A percentile compares a stretch with the other conserved stretches of the same genome.
phyloP scores from a whole-genome alignment of 2,888 invertebrate species.

The Cephonodes hylas region DNA sequence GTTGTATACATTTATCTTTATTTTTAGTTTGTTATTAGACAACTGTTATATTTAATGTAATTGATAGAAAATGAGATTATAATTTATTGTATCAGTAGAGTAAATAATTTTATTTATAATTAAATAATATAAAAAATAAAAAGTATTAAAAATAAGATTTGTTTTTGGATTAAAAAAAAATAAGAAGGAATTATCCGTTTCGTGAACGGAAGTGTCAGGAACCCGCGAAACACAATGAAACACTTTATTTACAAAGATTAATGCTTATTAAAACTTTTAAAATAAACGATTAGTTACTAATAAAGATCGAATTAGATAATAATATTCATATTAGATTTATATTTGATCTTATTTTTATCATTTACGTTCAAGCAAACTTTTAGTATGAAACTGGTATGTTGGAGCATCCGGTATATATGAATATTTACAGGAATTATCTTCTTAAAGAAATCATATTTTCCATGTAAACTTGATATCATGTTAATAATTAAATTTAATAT shows the following conservation, averaged over 20 bases:
- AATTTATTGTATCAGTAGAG: not conserved
- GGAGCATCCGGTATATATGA: not conserved
- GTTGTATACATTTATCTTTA: not conserved
- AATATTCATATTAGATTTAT: not conserved
- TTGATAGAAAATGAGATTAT: no score
- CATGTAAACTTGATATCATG: not conserved
- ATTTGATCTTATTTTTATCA: not conserved
- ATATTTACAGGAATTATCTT: not conserved
- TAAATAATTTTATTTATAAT: not conserved
- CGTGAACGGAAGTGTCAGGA: not conserved
- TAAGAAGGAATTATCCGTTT: not conserved
- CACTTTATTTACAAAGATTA: no score
- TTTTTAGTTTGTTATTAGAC: not conserved
- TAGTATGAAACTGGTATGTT: not conserved
- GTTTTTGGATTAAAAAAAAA: not conserved
- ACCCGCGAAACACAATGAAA: no score
- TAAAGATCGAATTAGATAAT: not conserved
- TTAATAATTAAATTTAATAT: no score
- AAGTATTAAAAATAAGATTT: not conserved
- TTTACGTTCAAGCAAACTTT: not conserved
- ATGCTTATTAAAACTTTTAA: no score
- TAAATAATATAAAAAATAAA: not conserved
- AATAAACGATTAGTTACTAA: no score
- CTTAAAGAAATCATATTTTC: not conserved
- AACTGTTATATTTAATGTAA: not conserved